These are phyloP conservation scores for Kryptopterus vitreolus DNA, from an alignment of 2,797 vertebrate species.

Conservation along the genomic window DNA sequence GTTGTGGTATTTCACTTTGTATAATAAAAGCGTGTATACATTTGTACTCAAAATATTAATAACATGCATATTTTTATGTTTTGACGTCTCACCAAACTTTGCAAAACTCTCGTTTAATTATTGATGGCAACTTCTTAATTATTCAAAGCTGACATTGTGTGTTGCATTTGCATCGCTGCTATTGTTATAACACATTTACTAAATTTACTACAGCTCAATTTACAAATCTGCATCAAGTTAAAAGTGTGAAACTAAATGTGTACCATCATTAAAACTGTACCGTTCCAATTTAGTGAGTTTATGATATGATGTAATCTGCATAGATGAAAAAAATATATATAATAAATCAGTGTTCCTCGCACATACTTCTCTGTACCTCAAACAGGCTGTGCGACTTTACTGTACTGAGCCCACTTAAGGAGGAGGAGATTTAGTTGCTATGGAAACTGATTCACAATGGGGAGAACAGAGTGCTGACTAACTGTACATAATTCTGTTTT, in stretches of 20 bases:
- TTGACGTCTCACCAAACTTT: too few species aligned
- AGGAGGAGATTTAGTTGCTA: conserved; percentile 60
- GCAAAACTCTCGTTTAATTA: too few species aligned
- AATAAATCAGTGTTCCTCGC: conserved; percentile 20
- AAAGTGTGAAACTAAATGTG: background rate
- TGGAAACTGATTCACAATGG: conserved; percentile 63
- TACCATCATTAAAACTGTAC: background rate
- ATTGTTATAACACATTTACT: background rate
- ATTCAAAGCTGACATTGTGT: too few species aligned
- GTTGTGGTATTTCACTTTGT: too few species aligned
- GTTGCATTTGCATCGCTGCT: background rate
- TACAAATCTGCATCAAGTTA: background rate
- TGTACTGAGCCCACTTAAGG: conserved; percentile 58
- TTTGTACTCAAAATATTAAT: too few species aligned
- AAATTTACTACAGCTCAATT: background rate
- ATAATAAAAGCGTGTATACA: too few species aligned
- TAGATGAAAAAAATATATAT: conserved; percentile 19
- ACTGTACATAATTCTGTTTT: conserved; percentile 60
- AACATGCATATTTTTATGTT: too few species aligned
- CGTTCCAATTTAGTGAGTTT: background rate
- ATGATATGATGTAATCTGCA: conserved; percentile 18
- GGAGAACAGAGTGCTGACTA: conserved; percentile 64
- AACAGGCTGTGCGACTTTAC: conserved; percentile 58
- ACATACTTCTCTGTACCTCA: conserved; percentile 52
- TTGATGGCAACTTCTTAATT: too few species aligned